Base-by-base conservation (phyloP, 23 tunicate species). In the Aplidium turbinatum region DNA sequence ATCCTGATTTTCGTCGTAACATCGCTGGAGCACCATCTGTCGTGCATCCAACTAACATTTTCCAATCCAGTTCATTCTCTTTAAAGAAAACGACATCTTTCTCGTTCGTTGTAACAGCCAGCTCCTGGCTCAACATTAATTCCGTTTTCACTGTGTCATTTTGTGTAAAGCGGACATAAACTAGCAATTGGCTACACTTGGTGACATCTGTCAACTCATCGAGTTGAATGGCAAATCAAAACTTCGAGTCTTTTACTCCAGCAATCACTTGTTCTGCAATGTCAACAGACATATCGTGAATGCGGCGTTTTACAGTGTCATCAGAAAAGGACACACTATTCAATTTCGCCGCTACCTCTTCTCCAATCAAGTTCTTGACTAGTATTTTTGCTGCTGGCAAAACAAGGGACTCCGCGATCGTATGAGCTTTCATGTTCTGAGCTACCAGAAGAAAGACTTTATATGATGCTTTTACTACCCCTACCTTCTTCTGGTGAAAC, bases 361-460 rank as follows among this genome's bases (percentile, higher is more conserved):
- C 68, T 70, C 85, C 85, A 46, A 80, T 70, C 78, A 80, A 29
- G 47, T 65, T 48, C 31, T 26, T 80, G n/a, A 80, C 78, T 65
- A 55, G 35, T 40, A 32, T 70, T 69, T 80, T 70, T 70, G 85
- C 85, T 62, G 83, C 83, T 47, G 83, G 76, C 83, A 78, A 48
- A 48, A 78, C 56, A 75, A 82, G 87, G 65, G 87, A 82, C 82
- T 82, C 87, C 46, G 73, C 87, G 47, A 75, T 82, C 22, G 86
- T 80, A 53, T 57, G 81, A 73, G 81, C 86, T 54, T 73, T 80
- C 71, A 80, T 56, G 82, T 54, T 75, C 40, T 80, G 36, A 73
- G 86, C 86, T 13, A 80, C 81, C 81, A 73, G 79, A 60, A 80
- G 86, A 74, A 81, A 55, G 86, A 80, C 81, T 80, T 80, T 81